A percentile compares a stretch with the other conserved stretches of the same genome.
These are phyloP conservation scores for Zapus hudsonius DNA, from an alignment of 2,113 vertebrate species.

Conservation along the genomic window DNA sequence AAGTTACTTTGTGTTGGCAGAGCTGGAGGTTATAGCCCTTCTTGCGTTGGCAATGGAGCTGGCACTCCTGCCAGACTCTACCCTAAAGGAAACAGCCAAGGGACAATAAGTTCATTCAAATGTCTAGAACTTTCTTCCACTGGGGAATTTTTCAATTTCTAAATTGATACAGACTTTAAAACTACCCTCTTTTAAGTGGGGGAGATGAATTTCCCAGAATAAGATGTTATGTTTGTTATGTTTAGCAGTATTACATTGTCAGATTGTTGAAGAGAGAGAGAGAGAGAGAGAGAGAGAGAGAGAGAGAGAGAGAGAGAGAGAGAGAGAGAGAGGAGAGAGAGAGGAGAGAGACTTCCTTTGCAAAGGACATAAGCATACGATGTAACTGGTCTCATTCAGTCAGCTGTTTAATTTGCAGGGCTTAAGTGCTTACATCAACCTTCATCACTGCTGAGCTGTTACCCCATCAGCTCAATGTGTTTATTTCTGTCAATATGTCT, in stretches of 20 bases:
- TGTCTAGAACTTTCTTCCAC: conserved; percentile 62
- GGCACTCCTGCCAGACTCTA: conserved; percentile 58
- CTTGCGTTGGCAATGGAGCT: conserved; percentile 68
- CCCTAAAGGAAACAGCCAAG: conserved; percentile 76
- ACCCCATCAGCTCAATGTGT: background rate
- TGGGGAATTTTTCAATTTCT: conserved; percentile 67
- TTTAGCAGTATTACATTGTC: conserved; percentile 21
- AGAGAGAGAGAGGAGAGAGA: too few relatives aligned
- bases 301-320: too few relatives aligned
- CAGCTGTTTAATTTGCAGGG: conserved; percentile 52
- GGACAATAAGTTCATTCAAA: conserved; percentile 73
- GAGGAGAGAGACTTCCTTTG: conserved; percentile 17
- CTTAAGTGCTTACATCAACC: conserved; percentile 67
- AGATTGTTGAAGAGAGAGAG: conserved; percentile 36
- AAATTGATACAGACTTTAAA: conserved; percentile 65
- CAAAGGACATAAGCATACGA: conserved; percentile 33
- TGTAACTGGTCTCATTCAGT: conserved; percentile 6
- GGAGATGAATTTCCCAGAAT: conserved; percentile 61
- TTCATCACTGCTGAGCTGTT: conserved; percentile 18
- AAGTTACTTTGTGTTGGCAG: conserved; percentile 68
- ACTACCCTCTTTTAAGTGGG: conserved; percentile 54
- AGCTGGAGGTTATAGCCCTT: conserved; percentile 62
- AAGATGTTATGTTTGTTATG: conserved; percentile 38
- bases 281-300: background rate
- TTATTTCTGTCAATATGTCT: conserved; percentile 25